Evolutionary conservation across 2,888 invertebrate genomes (phyloP).

Genomic region (Blomia tropicalis): DNA sequence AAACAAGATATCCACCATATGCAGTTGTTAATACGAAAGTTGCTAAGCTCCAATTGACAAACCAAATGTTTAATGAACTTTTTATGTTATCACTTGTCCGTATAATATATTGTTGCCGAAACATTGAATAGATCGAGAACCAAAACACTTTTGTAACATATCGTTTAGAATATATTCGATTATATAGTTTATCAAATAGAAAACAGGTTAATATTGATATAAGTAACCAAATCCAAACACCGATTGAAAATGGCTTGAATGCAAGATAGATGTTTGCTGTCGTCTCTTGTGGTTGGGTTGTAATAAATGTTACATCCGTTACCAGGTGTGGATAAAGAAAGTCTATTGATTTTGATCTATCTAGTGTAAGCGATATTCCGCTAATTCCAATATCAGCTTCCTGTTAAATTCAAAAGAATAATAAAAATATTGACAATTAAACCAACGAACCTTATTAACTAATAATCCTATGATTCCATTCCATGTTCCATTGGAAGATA

Average conservation of each 20-base stretch:
- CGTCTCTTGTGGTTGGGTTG: not conserved
- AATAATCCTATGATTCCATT: slow-evolving; percentile 13
- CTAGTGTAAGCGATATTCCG: slow-evolving; percentile 5
- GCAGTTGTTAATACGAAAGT: not conserved
- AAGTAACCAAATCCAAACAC: not conserved
- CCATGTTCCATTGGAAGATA: not conserved
- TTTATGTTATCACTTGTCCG: too few species aligned
- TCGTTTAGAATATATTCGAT: not conserved
- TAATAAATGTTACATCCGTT: slow-evolving; percentile 11
- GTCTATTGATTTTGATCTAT: not conserved
- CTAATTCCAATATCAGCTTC: slow-evolving; percentile 14
- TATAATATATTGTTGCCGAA: not conserved
- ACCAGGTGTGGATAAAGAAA: slow-evolving; percentile 10
- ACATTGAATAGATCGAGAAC: not conserved
- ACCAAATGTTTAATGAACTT: not conserved
- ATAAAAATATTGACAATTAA: too few species aligned
- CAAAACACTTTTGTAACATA: not conserved
- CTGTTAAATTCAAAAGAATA: not conserved
- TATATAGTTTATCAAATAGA: not conserved
- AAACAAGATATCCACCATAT: not conserved
- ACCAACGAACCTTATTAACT: not conserved
- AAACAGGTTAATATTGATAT: not conserved
- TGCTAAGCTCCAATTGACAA: not conserved
- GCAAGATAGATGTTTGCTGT: not conserved
- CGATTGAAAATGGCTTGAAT: not conserved